Conservation (phyloP, 2,888 invertebrate species). For the Exephanes ischioxanthus region DNA sequence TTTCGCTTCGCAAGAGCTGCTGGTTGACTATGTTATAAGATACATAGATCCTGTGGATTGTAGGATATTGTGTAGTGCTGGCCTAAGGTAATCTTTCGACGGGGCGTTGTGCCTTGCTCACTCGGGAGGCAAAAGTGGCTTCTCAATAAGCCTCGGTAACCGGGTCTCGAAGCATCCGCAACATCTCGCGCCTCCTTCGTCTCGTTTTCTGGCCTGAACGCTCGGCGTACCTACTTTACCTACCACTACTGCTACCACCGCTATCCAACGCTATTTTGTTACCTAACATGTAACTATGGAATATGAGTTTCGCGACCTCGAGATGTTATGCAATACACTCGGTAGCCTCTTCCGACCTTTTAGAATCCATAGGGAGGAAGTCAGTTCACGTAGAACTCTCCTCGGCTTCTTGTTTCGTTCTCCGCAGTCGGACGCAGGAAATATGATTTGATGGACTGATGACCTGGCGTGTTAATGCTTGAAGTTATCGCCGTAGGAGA, state of each 20-base stretch:
- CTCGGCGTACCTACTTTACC: neutral
- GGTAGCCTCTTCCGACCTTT: slow-evolving; percentile 17
- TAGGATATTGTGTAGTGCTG: neutral
- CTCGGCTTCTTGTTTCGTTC: no score
- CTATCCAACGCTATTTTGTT: neutral
- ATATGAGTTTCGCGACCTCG: slow-evolving; percentile 55
- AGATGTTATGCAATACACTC: slow-evolving; percentile 69
- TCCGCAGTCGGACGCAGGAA: neutral
- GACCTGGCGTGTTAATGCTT: neutral
- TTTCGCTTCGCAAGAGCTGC: neutral
- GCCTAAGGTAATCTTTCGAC: slow-evolving; percentile 16
- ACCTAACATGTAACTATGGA: slow-evolving; percentile 1
- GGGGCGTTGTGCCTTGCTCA: slow-evolving; percentile 23
- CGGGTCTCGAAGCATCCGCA: slow-evolving; percentile 26
- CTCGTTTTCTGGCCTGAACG: neutral
- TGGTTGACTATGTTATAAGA: slow-evolving; percentile 7
- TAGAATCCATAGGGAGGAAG: neutral
- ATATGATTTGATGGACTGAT: neutral
- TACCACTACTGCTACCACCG: neutral
- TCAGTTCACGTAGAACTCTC: neutral
- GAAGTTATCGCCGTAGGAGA: neutral
- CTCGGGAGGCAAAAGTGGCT: slow-evolving; percentile 26
- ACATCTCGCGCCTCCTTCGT: slow-evolving; percentile 21
- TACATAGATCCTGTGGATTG: neutral
- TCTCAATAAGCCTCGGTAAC: slow-evolving; percentile 26